Conservation (phyloP, 2,888 invertebrate species). For the Drosophila paramelanica region DNA sequence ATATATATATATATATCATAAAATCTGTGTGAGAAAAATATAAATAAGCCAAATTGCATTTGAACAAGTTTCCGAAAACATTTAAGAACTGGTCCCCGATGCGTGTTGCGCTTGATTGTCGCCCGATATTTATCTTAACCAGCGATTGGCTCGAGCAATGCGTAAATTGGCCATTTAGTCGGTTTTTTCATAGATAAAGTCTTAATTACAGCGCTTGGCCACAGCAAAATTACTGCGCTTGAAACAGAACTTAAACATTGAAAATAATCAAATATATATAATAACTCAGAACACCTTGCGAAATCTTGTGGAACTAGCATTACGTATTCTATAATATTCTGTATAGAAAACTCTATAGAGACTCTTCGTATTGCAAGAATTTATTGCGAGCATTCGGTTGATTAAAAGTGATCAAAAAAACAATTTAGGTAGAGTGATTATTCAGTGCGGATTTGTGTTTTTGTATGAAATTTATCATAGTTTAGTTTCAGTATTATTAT, state of each 20-base stretch:
- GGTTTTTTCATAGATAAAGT: conserved; percentile 28
- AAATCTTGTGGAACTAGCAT: neutral
- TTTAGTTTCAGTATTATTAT: too few species aligned
- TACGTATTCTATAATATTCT: too few species aligned
- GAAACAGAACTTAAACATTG: neutral
- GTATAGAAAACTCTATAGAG: too few species aligned
- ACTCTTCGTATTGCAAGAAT: too few species aligned
- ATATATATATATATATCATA: conserved; percentile 4
- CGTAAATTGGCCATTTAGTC: conserved; percentile 52
- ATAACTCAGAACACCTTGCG: neutral
- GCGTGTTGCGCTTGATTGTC: conserved; percentile 17
- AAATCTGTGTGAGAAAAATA: conserved; percentile 39
- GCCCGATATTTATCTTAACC: conserved; percentile 7
- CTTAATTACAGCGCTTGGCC: conserved; percentile 53
- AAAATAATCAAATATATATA: too few species aligned
- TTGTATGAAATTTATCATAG: too few species aligned
- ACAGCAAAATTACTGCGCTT: conserved; percentile 1
- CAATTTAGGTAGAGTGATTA: too few species aligned
- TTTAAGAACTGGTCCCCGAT: conserved; percentile 51
- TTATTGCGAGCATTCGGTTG: too few species aligned
- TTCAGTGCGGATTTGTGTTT: too few species aligned
- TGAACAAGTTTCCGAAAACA: conserved; percentile 56
- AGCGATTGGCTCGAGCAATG: conserved; percentile 30
- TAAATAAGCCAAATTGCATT: conserved; percentile 35
- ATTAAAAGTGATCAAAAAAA: too few species aligned